phyloP scores from a whole-genome alignment of 1,140 invertebrate genomes.

The Lordiphosa mommai region DNA sequence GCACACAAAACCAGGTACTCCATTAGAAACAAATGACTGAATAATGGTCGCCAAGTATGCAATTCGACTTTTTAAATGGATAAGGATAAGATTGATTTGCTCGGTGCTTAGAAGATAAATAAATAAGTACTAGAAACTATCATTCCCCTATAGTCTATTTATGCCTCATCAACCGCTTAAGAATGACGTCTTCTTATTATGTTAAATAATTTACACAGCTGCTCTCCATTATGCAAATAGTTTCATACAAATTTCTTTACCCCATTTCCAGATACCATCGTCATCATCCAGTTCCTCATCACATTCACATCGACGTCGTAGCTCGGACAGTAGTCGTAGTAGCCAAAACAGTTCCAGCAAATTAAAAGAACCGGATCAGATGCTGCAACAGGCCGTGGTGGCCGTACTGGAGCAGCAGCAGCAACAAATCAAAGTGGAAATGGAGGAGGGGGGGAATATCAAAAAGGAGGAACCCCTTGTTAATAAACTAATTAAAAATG shows the following conservation, averaged over 20 bases:
- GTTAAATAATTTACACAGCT: conserved; percentile 7
- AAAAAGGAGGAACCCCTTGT: conserved; percentile 27
- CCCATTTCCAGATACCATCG: conserved; percentile 35
- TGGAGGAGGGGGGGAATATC: conserved; percentile 20
- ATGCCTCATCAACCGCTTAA: too few relatives aligned
- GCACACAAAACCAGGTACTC: too few relatives aligned
- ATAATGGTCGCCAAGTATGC: too few relatives aligned
- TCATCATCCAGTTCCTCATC: conserved; percentile 62
- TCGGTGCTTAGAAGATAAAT: too few relatives aligned
- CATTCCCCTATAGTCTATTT: too few relatives aligned
- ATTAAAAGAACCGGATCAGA: conserved; percentile 15
- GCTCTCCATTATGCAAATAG: neutral
- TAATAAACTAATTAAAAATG: conserved; percentile 34
- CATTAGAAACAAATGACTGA: too few relatives aligned
- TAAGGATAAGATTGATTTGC: too few relatives aligned
- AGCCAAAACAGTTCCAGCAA: conserved; percentile 61
- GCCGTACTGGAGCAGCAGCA: conserved; percentile 30
- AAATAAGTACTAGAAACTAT: too few relatives aligned
- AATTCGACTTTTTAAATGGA: too few relatives aligned
- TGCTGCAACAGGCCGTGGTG: conserved; percentile 20
- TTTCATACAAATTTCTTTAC: neutral
- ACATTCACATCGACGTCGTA: conserved; percentile 59
- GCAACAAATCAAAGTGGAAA: conserved; percentile 36
- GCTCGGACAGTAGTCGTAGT: conserved; percentile 66
- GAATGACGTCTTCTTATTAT: neutral